A percentile compares a stretch with the other conserved stretches of the same genome.
phyloP scores from a whole-genome alignment of 1,140 invertebrate species.

The Neotoxoptera formosana region DNA sequence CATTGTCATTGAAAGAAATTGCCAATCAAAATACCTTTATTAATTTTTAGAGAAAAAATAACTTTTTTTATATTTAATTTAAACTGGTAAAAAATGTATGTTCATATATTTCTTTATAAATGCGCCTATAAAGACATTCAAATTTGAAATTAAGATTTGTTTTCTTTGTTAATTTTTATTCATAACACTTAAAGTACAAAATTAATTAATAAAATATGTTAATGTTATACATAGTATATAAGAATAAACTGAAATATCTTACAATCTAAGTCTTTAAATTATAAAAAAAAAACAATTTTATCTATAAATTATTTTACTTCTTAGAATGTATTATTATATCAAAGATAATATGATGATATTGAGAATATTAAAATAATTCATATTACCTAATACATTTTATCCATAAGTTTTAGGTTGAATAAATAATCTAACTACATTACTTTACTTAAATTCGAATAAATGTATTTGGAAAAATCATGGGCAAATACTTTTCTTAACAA shows the following conservation, averaged over 20 bases:
- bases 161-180: neutral
- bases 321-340: neutral
- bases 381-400: neutral
- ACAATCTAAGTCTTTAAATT: neutral
- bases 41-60: neutral
- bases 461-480: neutral
- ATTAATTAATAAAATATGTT: neutral
- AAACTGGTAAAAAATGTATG: neutral
- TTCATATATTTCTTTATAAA: neutral
- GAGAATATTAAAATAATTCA: neutral
- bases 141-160: neutral
- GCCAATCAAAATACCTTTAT: neutral
- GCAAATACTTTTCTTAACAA: neutral
- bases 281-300: neutral
- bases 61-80: neutral
- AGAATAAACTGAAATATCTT: neutral
- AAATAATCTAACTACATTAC: neutral
- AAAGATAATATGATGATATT: neutral
- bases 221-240: neutral
- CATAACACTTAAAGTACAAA: neutral
- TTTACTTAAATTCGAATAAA: neutral
- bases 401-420: neutral
- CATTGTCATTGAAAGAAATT: neutral
- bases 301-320: neutral
- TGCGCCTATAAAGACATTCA: neutral